Conservation (phyloP, 2,797 vertebrate genomes). For the Muraenolepis orangiensis region DNA sequence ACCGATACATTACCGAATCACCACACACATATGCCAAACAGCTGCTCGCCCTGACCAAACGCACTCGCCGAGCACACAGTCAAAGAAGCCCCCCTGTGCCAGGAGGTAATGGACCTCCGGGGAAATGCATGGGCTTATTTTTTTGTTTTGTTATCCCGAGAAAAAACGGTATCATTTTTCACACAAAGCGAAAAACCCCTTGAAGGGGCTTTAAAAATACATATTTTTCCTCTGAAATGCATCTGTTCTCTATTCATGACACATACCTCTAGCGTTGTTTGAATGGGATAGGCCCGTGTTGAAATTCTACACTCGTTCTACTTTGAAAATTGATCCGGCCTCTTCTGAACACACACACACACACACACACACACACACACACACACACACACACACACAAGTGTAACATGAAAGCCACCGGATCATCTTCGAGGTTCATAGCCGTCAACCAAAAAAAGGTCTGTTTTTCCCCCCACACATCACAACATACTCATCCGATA, state of each 20-base stretch:
- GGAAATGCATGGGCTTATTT: background rate
- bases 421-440: background rate
- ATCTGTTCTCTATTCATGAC: conserved; percentile 35
- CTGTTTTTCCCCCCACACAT: background rate
- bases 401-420: background rate
- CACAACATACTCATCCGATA: background rate
- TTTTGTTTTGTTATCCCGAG: background rate
- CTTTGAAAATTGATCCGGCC: background rate
- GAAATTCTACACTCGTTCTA: background rate
- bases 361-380: too few relatives aligned
- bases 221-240: conserved; percentile 26
- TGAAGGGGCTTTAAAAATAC: conserved; percentile 27
- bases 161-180: background rate
- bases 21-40: background rate
- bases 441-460: background rate
- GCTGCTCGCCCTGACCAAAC: background rate
- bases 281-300: conserved; percentile 9
- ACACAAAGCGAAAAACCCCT: background rate
- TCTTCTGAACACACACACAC: background rate
- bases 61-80: background rate
- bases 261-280: conserved; percentile 27
- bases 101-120: background rate
- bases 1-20: background rate
- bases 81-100: background rate
- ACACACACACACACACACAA: background rate